Percentiles rank a stretch among this genome's conserved stretches.
Evolutionary conservation across 2,888 invertebrate genomes (phyloP).

Genomic region (Entomobrya multifasciata): DNA sequence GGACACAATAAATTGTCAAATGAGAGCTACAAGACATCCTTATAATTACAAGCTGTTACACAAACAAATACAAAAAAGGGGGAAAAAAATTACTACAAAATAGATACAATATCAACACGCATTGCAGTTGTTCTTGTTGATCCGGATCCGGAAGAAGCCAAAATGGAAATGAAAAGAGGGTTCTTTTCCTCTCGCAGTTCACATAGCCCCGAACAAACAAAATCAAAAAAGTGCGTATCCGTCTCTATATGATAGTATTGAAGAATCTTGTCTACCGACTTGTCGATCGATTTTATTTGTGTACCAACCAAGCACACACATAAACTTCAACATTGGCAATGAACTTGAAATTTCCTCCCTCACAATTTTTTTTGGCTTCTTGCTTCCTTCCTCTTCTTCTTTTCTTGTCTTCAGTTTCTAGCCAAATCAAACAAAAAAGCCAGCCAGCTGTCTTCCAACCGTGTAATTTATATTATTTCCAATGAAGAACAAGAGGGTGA

Average conservation of each 20-base stretch:
- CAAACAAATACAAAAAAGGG: neutral
- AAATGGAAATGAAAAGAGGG: neutral
- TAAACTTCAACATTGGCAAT: neutral
- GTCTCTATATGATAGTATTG: neutral
- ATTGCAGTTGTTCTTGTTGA: neutral
- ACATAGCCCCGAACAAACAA: too few species aligned
- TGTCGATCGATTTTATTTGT: conserved; percentile 8
- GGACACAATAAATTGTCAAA: neutral
- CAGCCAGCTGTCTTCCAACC: conserved; percentile 21
- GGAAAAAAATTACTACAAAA: neutral
- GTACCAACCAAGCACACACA: neutral
- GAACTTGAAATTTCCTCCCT: conserved; percentile 11
- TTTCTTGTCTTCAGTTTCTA: neutral
- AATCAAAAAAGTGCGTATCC: neutral
- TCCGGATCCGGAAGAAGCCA: conserved; percentile 1
- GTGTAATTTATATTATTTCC: conserved; percentile 35
- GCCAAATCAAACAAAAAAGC: neutral
- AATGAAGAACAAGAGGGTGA: neutral
- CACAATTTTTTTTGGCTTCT: neutral
- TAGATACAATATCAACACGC: neutral
- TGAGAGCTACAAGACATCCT: neutral
- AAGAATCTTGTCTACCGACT: too few species aligned
- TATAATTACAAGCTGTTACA: conserved; percentile 37
- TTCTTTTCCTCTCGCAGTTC: neutral
- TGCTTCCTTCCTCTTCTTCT: neutral